Evolutionary conservation across 2,797 vertebrate species (phyloP).

Genomic region (Australoheros facetus): DNA sequence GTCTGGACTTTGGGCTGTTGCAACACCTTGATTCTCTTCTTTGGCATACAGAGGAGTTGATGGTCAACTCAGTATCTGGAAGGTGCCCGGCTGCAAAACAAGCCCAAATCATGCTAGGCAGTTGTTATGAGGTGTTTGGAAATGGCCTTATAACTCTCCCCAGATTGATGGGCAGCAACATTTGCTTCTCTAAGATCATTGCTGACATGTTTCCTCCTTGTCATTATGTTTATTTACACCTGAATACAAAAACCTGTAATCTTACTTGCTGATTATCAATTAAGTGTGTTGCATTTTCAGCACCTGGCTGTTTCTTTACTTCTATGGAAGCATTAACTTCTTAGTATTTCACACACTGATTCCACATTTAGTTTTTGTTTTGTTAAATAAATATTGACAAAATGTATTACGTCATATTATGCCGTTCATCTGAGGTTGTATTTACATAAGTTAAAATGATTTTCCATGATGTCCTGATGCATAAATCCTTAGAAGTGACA

Average conservation of each 20-base stretch:
- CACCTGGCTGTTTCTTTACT: neutral
- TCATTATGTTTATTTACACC: too few species aligned
- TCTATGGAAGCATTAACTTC: neutral
- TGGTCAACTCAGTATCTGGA: neutral
- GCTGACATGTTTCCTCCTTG: neutral
- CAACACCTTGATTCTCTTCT: neutral
- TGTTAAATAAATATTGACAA: too few species aligned
- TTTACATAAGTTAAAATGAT: too few species aligned
- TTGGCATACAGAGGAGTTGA: neutral
- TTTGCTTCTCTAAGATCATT: neutral
- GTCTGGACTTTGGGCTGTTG: neutral
- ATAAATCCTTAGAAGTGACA: neutral
- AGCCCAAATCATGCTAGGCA: neutral
- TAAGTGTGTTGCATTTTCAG: neutral
- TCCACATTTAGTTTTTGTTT: neutral
- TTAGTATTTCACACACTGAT: neutral
- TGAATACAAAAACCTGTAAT: neutral
- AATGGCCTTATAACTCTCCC: neutral
- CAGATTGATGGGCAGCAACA: neutral
- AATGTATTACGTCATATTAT: too few species aligned
- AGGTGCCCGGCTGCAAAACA: too few species aligned
- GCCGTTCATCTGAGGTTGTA: too few species aligned
- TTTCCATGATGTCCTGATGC: neutral
- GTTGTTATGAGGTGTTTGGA: neutral
- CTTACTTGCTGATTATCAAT: neutral